A percentile compares a stretch with the other conserved stretches of the same genome.
Evolutionary conservation across 2,888 invertebrate species (phyloP).

Genomic region (Galerucella nymphaeae): DNA sequence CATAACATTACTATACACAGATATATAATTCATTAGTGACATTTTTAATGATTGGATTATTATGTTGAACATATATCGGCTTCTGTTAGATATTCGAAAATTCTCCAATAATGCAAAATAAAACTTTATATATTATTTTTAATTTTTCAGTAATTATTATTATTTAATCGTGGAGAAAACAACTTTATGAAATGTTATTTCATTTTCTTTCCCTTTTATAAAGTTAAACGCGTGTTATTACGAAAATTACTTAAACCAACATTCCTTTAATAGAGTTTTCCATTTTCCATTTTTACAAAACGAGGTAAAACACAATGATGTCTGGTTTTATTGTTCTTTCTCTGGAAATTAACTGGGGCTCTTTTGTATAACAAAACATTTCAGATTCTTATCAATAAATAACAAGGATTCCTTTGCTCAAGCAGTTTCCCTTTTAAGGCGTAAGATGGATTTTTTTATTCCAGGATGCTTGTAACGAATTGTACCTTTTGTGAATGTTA

Average conservation of each 20-base stretch:
- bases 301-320: conserved; percentile 39
- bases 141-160: too few relatives aligned
- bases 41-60: too few relatives aligned
- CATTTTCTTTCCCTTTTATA: too few relatives aligned
- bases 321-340: conserved; percentile 54
- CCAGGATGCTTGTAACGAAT: conserved; percentile 40
- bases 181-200: not conserved
- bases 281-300: not conserved
- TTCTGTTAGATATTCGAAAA: too few relatives aligned
- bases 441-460: conserved; percentile 49
- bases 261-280: conserved; percentile 31
- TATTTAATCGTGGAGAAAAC: too few relatives aligned
- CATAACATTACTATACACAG: too few relatives aligned
- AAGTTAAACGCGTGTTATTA: conserved; percentile 24
- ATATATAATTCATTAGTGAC: too few relatives aligned
- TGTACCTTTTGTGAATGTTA: conserved; percentile 42
- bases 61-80: too few relatives aligned
- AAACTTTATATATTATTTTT: too few relatives aligned
- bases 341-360: conserved; percentile 55
- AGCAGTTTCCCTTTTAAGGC: conserved; percentile 58
- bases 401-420: conserved; percentile 56
- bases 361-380: conserved; percentile 57
- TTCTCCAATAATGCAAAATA: too few relatives aligned
- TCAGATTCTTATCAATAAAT: conserved; percentile 61
- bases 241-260: conserved; percentile 30